These are phyloP conservation scores for Sapayoa aenigma DNA, from an alignment of 2,113 vertebrate species.

Conservation along the genomic window DNA sequence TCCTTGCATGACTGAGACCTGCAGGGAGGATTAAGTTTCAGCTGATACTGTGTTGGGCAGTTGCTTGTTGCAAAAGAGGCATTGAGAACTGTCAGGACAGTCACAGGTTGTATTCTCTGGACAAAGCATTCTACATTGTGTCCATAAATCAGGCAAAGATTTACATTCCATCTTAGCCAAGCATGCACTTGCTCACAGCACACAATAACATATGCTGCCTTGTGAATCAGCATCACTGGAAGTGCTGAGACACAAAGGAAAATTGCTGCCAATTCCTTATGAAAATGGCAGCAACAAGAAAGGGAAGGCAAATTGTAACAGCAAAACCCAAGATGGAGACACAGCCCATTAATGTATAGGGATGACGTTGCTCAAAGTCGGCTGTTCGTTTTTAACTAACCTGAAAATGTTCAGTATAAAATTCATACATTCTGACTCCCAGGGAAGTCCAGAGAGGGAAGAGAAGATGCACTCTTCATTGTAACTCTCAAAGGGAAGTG, in stretches of 20 bases:
- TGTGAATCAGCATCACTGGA: neutral
- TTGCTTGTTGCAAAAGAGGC: neutral
- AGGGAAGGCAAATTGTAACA: neutral
- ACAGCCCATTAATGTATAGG: neutral
- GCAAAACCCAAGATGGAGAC: neutral
- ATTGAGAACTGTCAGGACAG: neutral
- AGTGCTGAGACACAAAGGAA: neutral
- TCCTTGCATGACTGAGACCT: neutral
- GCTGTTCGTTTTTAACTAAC: neutral
- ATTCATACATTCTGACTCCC: neutral
- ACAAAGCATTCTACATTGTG: neutral
- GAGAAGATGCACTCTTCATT: neutral
- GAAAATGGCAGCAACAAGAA: neutral
- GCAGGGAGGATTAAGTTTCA: neutral
- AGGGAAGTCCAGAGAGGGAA: neutral
- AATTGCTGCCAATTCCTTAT: neutral
- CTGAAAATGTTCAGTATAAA: neutral
- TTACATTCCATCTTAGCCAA: neutral
- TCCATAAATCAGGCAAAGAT: neutral
- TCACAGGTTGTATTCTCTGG: neutral
- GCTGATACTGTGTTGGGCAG: neutral
- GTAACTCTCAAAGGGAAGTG: neutral
- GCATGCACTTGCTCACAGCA: neutral
- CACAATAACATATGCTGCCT: neutral
- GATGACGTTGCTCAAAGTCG: neutral